Conservation (phyloP, 2,888 invertebrate genomes). For the Rhamnusium bicolor region DNA sequence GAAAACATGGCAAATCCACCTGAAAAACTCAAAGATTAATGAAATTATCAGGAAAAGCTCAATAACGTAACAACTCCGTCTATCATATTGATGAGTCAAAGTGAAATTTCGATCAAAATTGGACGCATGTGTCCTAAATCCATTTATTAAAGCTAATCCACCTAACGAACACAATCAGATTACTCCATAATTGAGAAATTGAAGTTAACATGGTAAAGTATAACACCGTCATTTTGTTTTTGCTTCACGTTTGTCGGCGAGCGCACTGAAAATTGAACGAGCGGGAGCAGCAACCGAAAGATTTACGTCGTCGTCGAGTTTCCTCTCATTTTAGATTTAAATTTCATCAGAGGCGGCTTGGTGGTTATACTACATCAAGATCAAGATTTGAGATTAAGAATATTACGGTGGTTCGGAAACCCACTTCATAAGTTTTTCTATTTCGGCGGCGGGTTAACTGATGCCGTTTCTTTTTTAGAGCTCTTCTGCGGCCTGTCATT, state of each 20-base stretch:
- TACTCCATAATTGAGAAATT: constrained; percentile 21
- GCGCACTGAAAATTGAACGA: constrained; percentile 19
- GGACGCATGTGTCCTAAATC: constrained; percentile 9
- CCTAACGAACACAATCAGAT: constrained; percentile 22
- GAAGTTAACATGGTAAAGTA: constrained; percentile 9
- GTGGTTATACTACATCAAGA: constrained; percentile 38
- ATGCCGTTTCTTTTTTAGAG: constrained; percentile 19
- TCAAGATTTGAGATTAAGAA: constrained; percentile 34
- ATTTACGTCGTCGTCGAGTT: constrained; percentile 28
- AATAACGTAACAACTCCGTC: neutral
- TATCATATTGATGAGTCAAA: constrained; percentile 7
- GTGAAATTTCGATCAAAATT: constrained; percentile 5
- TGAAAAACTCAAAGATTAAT: neutral
- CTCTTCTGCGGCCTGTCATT: constrained; percentile 9
- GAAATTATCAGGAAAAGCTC: neutral
- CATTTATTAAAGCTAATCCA: constrained; percentile 18
- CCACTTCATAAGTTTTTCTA: constrained; percentile 42
- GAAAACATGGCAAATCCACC: neutral
- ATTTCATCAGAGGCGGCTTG: constrained; percentile 34
- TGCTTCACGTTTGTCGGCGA: constrained; percentile 26
- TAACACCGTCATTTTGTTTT: constrained; percentile 25
- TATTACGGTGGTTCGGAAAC: constrained; percentile 28
- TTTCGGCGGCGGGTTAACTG: constrained; percentile 31
- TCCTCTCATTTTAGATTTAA: constrained; percentile 31
- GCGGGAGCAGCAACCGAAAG: constrained; percentile 1